Evolutionary conservation across 2,888 invertebrate species (phyloP), one percentile per base, ranked within the genome.

Genomic region (Volucella bombylans): DNA sequence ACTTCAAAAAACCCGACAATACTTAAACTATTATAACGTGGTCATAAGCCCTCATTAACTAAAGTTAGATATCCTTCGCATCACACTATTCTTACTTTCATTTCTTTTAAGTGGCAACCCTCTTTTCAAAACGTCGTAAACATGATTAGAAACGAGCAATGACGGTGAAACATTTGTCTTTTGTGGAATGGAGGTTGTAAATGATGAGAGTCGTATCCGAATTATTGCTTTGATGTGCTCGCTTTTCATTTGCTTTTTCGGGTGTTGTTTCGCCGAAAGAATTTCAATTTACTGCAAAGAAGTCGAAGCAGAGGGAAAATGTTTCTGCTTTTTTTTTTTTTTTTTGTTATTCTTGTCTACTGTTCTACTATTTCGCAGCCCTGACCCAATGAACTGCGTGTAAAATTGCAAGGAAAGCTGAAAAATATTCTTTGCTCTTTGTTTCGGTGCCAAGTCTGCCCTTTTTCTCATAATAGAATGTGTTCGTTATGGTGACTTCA

Each of bases 281-380:
- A 79, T 79, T 82, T 82, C 68, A 82, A 79, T 82, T 82, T 82
- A 74, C 79, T 74, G 15, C 59, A 49, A 8, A 59, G 23, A 52
- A 78, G 55, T 59, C 54, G 68, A 55, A 15, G 45, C 4, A 31
- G 6, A 31, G 10, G 15, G 59, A 55, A 50, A 64, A 62, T 65
- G 45, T 43, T 69, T 43, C 41, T 11, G 14, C 15, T 23, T 64
- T 57, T 12, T 11, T 14, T 39, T 45, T 65, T 55, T n/a, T 47
- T 38, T 45, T 62, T 15, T 43, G 6, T 31, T 31, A 50, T 11
- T 71, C n/a, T 49, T 39, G 59, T 55, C 54, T 78, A 52, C 45
- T 47, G 47, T 68, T 57, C 54, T 78, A 52, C 45, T 47, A 41
- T 68, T 57, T 11, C 11, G 10, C 59, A 65, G 12, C 65, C 79